Percentiles rank a stretch among this genome's conserved stretches.
phyloP scores from a whole-genome alignment of 2,113 vertebrate species.

The Cyrtonyx montezumae region DNA sequence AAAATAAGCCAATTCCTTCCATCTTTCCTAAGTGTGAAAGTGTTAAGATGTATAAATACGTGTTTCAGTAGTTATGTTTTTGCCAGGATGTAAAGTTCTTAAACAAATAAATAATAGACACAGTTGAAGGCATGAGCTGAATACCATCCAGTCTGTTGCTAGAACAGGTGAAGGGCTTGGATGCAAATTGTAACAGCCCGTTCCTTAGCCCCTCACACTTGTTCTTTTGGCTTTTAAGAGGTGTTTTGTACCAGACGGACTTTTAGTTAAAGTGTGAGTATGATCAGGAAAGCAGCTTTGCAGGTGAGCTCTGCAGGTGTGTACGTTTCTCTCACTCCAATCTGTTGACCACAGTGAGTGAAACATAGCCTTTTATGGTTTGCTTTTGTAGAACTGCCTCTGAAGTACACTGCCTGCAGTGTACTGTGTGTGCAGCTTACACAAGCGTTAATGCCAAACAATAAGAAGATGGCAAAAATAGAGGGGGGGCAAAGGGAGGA shows the following conservation, averaged over 20 bases:
- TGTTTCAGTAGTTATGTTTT: background rate
- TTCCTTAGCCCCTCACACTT: background rate
- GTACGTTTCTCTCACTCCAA: background rate
- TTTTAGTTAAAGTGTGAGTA: background rate
- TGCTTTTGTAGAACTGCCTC: background rate
- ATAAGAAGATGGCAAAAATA: background rate
- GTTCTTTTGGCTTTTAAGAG: background rate
- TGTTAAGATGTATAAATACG: background rate
- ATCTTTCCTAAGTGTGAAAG: background rate
- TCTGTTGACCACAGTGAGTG: background rate
- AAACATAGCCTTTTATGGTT: background rate
- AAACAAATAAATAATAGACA: background rate
- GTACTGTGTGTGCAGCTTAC: background rate
- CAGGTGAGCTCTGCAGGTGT: background rate
- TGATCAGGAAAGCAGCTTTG: background rate
- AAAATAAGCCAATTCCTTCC: background rate
- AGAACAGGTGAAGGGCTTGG: background rate
- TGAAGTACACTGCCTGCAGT: no score
- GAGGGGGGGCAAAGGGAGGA: background rate
- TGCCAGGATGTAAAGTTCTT: background rate
- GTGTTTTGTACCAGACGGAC: background rate
- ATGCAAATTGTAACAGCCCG: background rate
- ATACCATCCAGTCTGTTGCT: background rate
- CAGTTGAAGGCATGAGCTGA: background rate
- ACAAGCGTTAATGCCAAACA: fast-evolving